phyloP scores from a whole-genome alignment of 2,113 vertebrate species.

The Ancistrus triradiatus region DNA sequence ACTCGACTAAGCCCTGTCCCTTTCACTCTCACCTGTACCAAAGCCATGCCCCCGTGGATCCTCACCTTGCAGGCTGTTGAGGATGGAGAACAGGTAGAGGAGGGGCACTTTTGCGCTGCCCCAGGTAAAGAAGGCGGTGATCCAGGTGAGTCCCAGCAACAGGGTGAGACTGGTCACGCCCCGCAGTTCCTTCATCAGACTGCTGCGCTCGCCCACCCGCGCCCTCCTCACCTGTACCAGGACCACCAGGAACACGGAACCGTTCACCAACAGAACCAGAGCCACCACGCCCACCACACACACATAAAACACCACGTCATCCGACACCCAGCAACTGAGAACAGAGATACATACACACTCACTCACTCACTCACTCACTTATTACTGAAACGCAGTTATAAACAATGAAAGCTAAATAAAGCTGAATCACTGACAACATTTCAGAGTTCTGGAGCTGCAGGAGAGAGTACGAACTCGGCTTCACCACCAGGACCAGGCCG shows the following conservation, averaged over 20 bases:
- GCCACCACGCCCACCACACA: slow-evolving; percentile 78
- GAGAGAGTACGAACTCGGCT: slow-evolving; percentile 68
- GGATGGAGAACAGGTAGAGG: slow-evolving; percentile 81
- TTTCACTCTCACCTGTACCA: slow-evolving; percentile 57
- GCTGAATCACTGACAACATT: slow-evolving; percentile 51
- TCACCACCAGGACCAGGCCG: slow-evolving; percentile 66
- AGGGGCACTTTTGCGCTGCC: slow-evolving; percentile 70
- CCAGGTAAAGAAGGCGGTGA: slow-evolving; percentile 79
- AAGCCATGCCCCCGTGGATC: not conserved
- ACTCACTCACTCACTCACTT: not conserved
- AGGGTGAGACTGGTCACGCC: slow-evolving; percentile 78
- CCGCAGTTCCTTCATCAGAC: slow-evolving; percentile 73
- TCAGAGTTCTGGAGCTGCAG: slow-evolving; percentile 56
- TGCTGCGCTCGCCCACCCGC: slow-evolving; percentile 60
- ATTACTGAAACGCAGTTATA: no score
- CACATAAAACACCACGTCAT: slow-evolving; percentile 73
- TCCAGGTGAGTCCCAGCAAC: slow-evolving; percentile 84
- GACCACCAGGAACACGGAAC: slow-evolving; percentile 78
- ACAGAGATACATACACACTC: not conserved
- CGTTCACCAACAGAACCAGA: slow-evolving; percentile 75
- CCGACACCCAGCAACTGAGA: slow-evolving; percentile 84
- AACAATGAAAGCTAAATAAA: not conserved
- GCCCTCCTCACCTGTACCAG: slow-evolving; percentile 76
- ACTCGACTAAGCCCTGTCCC: no score
- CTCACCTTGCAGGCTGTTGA: slow-evolving; percentile 85